Conservation (phyloP, 2,888 invertebrate species). For the Troides aeacus region DNA sequence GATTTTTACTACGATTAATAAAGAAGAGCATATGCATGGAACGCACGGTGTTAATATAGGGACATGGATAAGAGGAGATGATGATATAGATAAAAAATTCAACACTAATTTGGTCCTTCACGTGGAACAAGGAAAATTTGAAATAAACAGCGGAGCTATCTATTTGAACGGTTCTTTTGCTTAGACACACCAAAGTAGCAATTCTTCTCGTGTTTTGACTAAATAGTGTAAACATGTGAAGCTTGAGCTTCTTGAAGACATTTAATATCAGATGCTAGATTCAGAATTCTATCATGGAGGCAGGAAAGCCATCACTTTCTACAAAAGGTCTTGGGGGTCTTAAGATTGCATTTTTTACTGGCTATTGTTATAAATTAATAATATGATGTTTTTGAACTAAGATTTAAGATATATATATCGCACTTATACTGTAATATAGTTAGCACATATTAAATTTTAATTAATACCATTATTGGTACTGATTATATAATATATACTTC, state of each 20-base stretch:
- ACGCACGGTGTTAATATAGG: no score
- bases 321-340: conserved; percentile 74
- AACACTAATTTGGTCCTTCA: conserved; percentile 82
- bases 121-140: conserved; percentile 78
- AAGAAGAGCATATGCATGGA: no score
- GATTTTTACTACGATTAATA: no score
- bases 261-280: conserved; percentile 80
- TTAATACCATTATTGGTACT: no score
- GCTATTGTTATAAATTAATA: no score
- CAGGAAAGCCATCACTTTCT: conserved; percentile 82
- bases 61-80: conserved; percentile 84
- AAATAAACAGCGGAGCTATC: conserved; percentile 97
- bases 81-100: conserved; percentile 82
- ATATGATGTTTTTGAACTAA: no score
- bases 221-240: conserved; percentile 84
- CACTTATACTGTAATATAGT: no score
- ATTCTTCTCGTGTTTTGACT: conserved; percentile 70
- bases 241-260: conserved; percentile 95
- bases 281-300: conserved; percentile 69
- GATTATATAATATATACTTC: no score
- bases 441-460: no score
- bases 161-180: conserved; percentile 88
- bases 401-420: no score
- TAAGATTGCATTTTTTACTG: no score
- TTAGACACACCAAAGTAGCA: conserved; percentile 90